Evolutionary conservation across 2,113 vertebrate species (phyloP), one percentile per base, ranked within the genome.

Genomic region (Menidia beryllina): DNA sequence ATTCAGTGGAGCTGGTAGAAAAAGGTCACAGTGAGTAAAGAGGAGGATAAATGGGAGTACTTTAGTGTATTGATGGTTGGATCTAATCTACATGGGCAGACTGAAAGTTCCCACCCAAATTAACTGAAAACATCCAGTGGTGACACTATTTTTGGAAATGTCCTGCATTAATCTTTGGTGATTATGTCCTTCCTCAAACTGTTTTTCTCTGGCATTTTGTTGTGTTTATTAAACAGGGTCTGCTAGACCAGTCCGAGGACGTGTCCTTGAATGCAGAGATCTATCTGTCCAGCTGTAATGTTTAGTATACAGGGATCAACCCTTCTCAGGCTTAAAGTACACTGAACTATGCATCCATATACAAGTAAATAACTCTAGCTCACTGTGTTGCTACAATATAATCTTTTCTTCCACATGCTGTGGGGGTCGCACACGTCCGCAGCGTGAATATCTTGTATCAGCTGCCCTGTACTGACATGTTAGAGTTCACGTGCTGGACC

Each of bases 281-380:
- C 72, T 75, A 72, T 74, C 50, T 0, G 69, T 75, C 80, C 79
- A 38, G 48, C 43, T 58, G 50, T 72, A 70, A 54, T 88, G 79
- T 89, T 91, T 92, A 45, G n/a, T 86, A 86, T 90, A 90, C 80
- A 79, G 45, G 69, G 73, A 79, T 88, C 71, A 83, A 54, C 85
- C 62, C 59, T 57, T 49, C 61, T 58, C 50, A 14, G 69, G 30
- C 12, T 73, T 63, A 49, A 53, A 63, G 72, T 57, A 55, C 41
- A 48, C 49, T 48, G 30, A 50, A 61, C 45, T 48, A 55, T 14
- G 39, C 25, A 51, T 72, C 36, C 38, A 45, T 13, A 21, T 57
- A 8, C 43, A 38, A 17, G 20, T 34, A 47, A 68, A 71, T 68
- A 63, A 55, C 12, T 53, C 26, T 41, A 56, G 27, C 50, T 56